A percentile compares a stretch with the other conserved stretches of the same genome.
Conservation (phyloP, 1,140 invertebrate genomes). For the Coptotermes formosanus region DNA sequence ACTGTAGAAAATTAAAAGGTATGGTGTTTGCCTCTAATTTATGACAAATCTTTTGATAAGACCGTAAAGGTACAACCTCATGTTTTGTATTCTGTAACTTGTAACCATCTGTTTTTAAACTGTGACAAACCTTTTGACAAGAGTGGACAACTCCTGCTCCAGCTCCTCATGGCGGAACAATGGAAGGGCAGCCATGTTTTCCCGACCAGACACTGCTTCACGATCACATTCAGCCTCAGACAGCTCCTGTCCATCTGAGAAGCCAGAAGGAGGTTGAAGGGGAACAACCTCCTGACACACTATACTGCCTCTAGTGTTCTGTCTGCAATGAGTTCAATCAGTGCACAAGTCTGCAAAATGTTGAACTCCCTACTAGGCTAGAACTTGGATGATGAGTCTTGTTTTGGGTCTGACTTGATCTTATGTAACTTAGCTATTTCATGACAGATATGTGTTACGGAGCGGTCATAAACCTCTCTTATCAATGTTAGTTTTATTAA, state of each 20-base stretch:
- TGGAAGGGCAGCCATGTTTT: constrained; percentile 23
- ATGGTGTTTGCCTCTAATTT: neutral
- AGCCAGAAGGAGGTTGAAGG: constrained; percentile 40
- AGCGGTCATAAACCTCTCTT: no score
- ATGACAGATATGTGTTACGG: no score
- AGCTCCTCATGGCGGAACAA: constrained; percentile 35
- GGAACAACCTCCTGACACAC: constrained; percentile 30
- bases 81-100: neutral
- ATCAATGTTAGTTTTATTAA: no score
- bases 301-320: neutral
- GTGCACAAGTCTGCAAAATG: no score
- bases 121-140: constrained; percentile 32
- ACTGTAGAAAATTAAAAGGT: no score
- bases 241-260: constrained; percentile 39
- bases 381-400: no score
- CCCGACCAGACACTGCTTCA: constrained; percentile 31
- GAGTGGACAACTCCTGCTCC: constrained; percentile 33
- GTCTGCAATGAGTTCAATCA: neutral
- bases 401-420: no score
- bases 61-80: neutral
- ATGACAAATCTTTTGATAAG: neutral
- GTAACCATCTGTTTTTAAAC: neutral
- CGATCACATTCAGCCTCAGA: constrained; percentile 35
- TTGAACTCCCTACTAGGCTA: no score
- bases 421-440: no score